Evolutionary conservation across 2,797 vertebrate genomes (phyloP).

Genomic region (Phrynocephalus guinanensis): DNA sequence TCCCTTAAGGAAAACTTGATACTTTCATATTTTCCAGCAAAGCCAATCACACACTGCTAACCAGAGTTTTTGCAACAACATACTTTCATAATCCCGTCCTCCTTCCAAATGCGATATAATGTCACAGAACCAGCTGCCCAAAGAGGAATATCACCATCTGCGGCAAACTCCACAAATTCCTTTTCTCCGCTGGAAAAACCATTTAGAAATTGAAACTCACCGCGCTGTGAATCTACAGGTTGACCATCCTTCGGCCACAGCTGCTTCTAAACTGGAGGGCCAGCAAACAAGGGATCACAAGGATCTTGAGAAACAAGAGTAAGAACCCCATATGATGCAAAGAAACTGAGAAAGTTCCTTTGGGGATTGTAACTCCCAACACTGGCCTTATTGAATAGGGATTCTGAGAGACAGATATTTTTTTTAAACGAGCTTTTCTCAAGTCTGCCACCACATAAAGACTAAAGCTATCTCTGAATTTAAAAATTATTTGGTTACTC

Average conservation of each 20-base stretch:
- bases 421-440: too few relatives aligned
- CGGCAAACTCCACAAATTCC: not conserved
- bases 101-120: constrained; percentile 45
- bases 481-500: not conserved
- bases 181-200: not conserved
- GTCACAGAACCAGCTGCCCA: not conserved
- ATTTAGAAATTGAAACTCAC: not conserved
- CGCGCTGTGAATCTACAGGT: not conserved
- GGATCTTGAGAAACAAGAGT: not conserved
- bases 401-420: too few relatives aligned
- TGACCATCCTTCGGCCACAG: not conserved
- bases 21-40: constrained; percentile 80
- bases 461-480: not conserved
- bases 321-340: too few relatives aligned
- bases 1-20: constrained; percentile 83
- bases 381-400: too few relatives aligned
- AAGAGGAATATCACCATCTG: not conserved
- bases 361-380: too few relatives aligned
- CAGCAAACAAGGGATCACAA: not conserved
- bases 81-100: constrained; percentile 70
- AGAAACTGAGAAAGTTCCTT: too few relatives aligned
- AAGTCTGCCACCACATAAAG: not conserved
- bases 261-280: not conserved
- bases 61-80: constrained; percentile 58
- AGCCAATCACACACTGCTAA: constrained; percentile 70